Conservation (phyloP, 2,797 vertebrate genomes). For the Macrochelys suwanniensis region DNA sequence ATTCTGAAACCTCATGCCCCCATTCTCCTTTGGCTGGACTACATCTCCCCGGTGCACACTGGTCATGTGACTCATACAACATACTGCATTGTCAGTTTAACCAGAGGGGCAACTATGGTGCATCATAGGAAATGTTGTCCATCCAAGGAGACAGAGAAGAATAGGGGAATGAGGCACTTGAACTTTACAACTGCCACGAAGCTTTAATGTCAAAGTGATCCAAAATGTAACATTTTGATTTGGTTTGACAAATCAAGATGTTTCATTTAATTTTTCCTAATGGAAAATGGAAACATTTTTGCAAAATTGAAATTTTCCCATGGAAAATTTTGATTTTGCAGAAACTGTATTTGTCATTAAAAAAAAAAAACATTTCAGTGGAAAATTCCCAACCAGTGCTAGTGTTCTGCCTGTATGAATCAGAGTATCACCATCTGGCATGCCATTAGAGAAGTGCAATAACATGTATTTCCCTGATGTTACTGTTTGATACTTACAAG, state of each 20-base stretch:
- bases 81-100: neutral
- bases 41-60: neutral
- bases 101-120: neutral
- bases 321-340: neutral
- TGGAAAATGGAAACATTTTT: neutral
- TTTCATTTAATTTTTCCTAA: neutral
- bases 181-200: neutral
- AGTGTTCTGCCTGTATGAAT: constrained; percentile 18
- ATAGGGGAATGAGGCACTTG: neutral
- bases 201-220: neutral
- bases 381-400: constrained; percentile 52
- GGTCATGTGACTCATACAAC: neutral
- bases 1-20: neutral
- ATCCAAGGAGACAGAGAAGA: neutral
- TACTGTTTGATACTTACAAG: constrained; percentile 49
- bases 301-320: neutral
- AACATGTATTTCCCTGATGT: constrained; percentile 31
- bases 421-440: constrained; percentile 64
- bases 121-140: neutral
- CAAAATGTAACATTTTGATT: neutral
- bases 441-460: constrained; percentile 31
- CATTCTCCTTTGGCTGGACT: neutral
- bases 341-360: neutral
- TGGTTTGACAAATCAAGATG: rapidly evolving
- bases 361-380: neutral